phyloP scores from a whole-genome alignment of 1,140 invertebrate species.

The Ganaspis sp. region DNA sequence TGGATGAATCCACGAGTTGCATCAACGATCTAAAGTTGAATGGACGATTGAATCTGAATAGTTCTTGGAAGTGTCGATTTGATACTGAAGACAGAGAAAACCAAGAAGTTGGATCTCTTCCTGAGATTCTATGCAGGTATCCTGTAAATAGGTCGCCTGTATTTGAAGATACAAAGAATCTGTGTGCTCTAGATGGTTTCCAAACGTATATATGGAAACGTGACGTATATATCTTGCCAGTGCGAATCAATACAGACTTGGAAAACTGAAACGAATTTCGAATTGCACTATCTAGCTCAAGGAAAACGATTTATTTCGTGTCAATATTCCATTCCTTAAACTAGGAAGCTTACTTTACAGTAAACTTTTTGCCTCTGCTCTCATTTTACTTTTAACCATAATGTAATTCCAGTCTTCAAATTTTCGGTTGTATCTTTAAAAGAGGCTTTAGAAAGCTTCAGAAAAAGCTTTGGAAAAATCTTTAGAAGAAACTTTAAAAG shows the following conservation, averaged over 20 bases:
- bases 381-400: not conserved
- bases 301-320: slow-evolving; percentile 1
- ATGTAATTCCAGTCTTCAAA: not conserved
- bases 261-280: slow-evolving; percentile 14
- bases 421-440: not conserved
- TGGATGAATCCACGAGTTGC: not conserved
- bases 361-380: not conserved
- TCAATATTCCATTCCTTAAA: not conserved
- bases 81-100: slow-evolving; percentile 4
- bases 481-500: no score
- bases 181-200: slow-evolving; percentile 1
- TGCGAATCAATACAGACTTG: not conserved
- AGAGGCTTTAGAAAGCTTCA: no score
- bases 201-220: not conserved
- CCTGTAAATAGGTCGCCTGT: not conserved
- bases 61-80: slow-evolving; percentile 3
- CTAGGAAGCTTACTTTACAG: not conserved
- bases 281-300: slow-evolving; percentile 5
- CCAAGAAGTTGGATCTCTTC: not conserved
- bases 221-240: not conserved
- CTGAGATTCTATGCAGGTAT: not conserved
- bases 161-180: slow-evolving; percentile 10
- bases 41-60: slow-evolving; percentile 13
- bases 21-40: not conserved
- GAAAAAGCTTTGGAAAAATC: no score